Evolutionary conservation across 2,113 vertebrate species (phyloP).

Genomic region (Nibea albiflora): DNA sequence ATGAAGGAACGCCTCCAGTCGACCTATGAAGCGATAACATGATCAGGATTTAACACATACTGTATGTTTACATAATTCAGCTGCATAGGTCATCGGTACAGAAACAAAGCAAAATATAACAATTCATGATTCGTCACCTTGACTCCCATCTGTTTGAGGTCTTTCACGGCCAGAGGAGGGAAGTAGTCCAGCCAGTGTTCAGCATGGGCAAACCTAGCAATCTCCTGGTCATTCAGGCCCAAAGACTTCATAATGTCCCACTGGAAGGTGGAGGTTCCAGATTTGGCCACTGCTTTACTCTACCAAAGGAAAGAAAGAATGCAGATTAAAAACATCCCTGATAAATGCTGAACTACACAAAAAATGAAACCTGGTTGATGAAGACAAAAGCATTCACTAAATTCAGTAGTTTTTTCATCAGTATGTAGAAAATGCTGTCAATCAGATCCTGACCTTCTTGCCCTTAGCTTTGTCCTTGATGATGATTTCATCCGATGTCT

Average conservation of each 20-base stretch:
- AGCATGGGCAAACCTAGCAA: conserved; percentile 90
- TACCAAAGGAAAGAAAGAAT: conserved; percentile 57
- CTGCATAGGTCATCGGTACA: not conserved
- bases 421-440: not conserved
- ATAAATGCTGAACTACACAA: not conserved
- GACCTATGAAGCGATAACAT: conserved; percentile 81
- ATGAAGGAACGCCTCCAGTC: conserved; percentile 98
- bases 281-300: conserved; percentile 96
- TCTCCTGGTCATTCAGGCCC: conserved; percentile 92
- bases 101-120: not conserved
- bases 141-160: conserved; percentile 94
- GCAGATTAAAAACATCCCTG: not conserved
- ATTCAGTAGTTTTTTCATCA: not conserved
- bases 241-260: conserved; percentile 97
- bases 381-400: not conserved
- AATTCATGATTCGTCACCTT: conserved; percentile 85
- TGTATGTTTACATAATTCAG: too few relatives aligned
- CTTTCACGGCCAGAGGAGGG: conserved; percentile 92
- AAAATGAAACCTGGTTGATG: not conserved
- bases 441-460: conserved; percentile 88
- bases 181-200: conserved; percentile 98
- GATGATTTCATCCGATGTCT: conserved; percentile 85
- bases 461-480: conserved; percentile 98
- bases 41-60: not conserved
- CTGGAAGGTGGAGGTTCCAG: conserved; percentile 90